A percentile compares a stretch with the other conserved stretches of the same genome.
phyloP scores from a whole-genome alignment of 1,140 invertebrate genomes.

The Drosophila erecta region DNA sequence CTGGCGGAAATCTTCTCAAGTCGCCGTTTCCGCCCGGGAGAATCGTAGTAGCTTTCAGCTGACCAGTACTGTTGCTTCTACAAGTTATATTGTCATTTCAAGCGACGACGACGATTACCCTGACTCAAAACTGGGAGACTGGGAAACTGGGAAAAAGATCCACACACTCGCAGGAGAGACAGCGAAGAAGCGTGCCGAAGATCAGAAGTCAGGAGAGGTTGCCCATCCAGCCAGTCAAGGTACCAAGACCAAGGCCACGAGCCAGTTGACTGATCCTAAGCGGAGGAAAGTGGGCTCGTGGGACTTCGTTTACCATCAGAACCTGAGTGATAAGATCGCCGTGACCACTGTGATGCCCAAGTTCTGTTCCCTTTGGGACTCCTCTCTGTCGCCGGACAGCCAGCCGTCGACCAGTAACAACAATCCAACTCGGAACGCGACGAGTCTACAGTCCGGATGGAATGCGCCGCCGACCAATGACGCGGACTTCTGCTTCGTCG shows the following conservation, averaged over 20 bases:
- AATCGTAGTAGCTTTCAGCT: not conserved
- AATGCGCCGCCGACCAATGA: not conserved
- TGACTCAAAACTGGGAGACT: not conserved
- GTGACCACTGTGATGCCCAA: constrained; percentile 7
- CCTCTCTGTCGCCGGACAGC: too few species aligned
- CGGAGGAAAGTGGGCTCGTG: not conserved
- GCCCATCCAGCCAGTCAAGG: not conserved
- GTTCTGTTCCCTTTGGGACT: not conserved
- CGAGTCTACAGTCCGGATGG: not conserved
- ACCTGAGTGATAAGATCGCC: not conserved
- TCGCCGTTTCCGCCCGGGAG: not conserved
- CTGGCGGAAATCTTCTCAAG: not conserved
- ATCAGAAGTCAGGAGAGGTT: not conserved
- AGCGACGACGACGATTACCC: not conserved
- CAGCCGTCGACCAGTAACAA: not conserved
- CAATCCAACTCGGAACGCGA: not conserved
- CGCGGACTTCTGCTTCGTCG: not conserved
- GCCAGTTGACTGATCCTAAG: not conserved
- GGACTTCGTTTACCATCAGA: constrained; percentile 1
- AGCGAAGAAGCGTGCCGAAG: not conserved
- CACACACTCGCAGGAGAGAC: not conserved
- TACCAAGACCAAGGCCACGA: not conserved
- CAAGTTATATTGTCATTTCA: not conserved
- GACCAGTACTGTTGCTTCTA: not conserved
- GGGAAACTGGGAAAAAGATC: not conserved